Conservation (phyloP, 2,113 vertebrate species). For the Meles meles region DNA sequence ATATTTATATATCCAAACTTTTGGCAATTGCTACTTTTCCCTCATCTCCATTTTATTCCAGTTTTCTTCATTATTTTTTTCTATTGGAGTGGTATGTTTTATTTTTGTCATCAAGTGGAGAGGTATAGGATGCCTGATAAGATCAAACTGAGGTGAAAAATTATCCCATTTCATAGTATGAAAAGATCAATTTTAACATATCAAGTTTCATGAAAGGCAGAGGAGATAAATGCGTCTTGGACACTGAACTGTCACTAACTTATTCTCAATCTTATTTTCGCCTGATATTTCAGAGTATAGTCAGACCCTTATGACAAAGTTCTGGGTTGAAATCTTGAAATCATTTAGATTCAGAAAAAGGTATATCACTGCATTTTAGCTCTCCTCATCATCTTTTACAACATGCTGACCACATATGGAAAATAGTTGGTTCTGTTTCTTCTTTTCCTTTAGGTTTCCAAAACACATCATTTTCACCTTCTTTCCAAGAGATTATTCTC, state of each 20-base stretch:
- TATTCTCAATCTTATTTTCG: constrained; percentile 46
- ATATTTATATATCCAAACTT: constrained; percentile 54
- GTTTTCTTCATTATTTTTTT: not conserved
- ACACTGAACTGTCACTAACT: constrained; percentile 54
- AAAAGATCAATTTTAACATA: constrained; percentile 67
- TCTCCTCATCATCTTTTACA: not conserved
- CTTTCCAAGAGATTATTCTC: not conserved
- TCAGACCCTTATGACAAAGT: not conserved
- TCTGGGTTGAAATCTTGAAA: not conserved
- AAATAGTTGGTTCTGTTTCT: not conserved
- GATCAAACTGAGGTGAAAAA: constrained; percentile 75
- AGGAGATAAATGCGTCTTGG: not conserved
- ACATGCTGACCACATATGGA: not conserved
- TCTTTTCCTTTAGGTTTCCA: not conserved
- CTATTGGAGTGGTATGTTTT: constrained; percentile 58
- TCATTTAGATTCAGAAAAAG: not conserved
- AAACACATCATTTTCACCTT: not conserved
- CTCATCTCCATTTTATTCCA: constrained; percentile 40
- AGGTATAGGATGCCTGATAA: constrained; percentile 42
- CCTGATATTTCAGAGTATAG: not conserved
- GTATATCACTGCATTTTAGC: not conserved
- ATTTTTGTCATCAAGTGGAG: constrained; percentile 66
- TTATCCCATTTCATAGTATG: constrained; percentile 57
- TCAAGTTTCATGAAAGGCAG: constrained; percentile 47
- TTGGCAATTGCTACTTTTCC: constrained; percentile 26